phyloP scores from a whole-genome alignment of 2,797 vertebrate genomes.

The Falco berigora region DNA sequence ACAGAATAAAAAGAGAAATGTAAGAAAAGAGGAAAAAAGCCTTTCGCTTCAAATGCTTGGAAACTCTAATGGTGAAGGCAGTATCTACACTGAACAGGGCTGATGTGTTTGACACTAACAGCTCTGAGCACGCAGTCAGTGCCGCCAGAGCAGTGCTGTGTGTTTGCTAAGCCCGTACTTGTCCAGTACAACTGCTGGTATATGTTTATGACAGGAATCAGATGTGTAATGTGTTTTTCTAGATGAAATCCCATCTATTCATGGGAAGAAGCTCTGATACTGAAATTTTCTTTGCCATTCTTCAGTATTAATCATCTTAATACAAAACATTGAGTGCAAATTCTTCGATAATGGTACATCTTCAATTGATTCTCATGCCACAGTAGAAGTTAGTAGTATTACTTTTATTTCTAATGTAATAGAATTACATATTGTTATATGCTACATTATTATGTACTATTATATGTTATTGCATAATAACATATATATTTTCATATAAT shows the following conservation, averaged over 20 bases:
- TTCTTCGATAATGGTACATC: not conserved
- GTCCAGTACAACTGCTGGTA: not conserved
- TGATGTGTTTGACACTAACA: not conserved
- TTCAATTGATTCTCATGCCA: not conserved
- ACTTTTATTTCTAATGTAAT: not conserved
- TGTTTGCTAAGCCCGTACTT: not conserved
- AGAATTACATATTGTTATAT: not conserved
- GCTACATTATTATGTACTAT: not conserved
- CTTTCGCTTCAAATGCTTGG: not conserved
- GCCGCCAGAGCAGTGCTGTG: not conserved
- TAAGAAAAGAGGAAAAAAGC: not conserved
- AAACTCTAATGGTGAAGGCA: not conserved
- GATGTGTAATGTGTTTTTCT: not conserved
- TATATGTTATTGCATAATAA: not conserved
- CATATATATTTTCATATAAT: not conserved
- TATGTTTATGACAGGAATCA: not conserved
- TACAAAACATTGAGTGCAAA: not conserved
- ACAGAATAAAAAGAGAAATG: not conserved
- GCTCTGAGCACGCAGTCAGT: not conserved
- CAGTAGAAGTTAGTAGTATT: not conserved
- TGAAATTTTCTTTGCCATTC: not conserved
- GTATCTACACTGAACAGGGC: not conserved
- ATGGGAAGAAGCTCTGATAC: not conserved
- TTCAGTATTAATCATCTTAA: not conserved
- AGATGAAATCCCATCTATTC: not conserved